Conservation (phyloP, 2,113 vertebrate species). For the Calyptommatus sinebrachiatus region DNA sequence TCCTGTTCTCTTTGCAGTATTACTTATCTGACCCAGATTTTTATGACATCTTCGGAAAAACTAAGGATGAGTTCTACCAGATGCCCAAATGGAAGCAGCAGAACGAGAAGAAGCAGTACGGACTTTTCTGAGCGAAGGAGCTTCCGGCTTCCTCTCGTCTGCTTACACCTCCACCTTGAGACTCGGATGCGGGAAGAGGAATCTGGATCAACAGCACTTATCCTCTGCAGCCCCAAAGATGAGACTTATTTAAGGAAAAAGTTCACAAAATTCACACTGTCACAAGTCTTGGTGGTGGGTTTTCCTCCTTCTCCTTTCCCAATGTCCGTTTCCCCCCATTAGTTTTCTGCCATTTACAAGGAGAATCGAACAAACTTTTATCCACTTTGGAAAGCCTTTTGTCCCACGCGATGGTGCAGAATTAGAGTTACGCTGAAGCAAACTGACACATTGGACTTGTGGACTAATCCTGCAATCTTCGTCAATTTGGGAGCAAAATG, state of each 20-base stretch:
- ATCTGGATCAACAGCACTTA: not conserved
- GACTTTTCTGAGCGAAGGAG: constrained; percentile 79
- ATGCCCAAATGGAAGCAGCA: constrained; percentile 90
- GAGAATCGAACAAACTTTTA: not conserved
- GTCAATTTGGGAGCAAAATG: not conserved
- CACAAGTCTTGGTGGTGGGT: constrained; percentile 10
- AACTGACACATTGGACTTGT: not conserved
- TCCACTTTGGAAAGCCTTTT: not conserved
- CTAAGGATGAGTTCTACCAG: constrained; percentile 78
- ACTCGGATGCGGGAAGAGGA: not conserved
- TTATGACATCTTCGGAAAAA: constrained; percentile 79
- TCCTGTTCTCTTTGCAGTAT: constrained; percentile 64
- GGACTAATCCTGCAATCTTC: not conserved
- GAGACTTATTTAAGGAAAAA: not conserved
- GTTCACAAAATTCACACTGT: not conserved
- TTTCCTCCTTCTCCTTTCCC: constrained; percentile 10
- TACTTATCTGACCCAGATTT: constrained; percentile 85
- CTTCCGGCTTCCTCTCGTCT: not conserved
- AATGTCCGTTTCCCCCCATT: too few relatives aligned
- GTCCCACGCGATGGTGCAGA: not conserved
- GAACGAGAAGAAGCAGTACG: constrained; percentile 83
- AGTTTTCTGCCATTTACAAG: constrained; percentile 29
- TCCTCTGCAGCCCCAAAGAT: not conserved
- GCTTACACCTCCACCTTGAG: constrained; percentile 14
- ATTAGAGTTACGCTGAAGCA: too few relatives aligned